Conservation (phyloP, 2,113 vertebrate genomes). For the Ellobius talpinus region DNA sequence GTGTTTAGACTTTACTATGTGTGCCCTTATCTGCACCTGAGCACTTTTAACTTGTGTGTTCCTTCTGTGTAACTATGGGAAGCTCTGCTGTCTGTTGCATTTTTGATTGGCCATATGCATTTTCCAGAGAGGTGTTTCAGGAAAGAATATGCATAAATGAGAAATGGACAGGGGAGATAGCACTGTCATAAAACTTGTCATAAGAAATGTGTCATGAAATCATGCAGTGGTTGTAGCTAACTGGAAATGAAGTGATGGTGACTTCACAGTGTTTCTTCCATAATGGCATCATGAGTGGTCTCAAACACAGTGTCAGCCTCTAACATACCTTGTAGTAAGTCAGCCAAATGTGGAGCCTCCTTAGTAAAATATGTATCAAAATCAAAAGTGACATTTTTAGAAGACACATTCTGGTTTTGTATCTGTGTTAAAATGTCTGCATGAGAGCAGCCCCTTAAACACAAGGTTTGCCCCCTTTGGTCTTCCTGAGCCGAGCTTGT, state of each 20-base stretch:
- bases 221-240: slow-evolving; percentile 63
- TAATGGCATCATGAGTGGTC: slow-evolving; percentile 48
- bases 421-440: slow-evolving; percentile 82
- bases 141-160: slow-evolving; percentile 11
- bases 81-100: neutral
- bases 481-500: slow-evolving; percentile 71
- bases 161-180: slow-evolving; percentile 27
- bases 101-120: neutral
- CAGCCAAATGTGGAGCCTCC: slow-evolving; percentile 67
- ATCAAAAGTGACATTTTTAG: slow-evolving; percentile 78
- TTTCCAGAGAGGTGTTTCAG: slow-evolving; percentile 28
- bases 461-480: slow-evolving; percentile 72
- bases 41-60: slow-evolving; percentile 78
- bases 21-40: neutral
- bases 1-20: slow-evolving; percentile 65
- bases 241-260: slow-evolving; percentile 73
- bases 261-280: slow-evolving; percentile 67
- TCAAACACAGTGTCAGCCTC: slow-evolving; percentile 70
- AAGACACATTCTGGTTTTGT: slow-evolving; percentile 79
- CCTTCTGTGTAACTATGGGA: slow-evolving; percentile 10
- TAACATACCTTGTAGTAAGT: slow-evolving; percentile 70
- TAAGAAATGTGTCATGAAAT: slow-evolving; percentile 79
- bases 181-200: neutral
- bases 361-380: slow-evolving; percentile 66
- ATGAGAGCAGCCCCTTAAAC: slow-evolving; percentile 78